Conservation (phyloP, 1,140 invertebrate species). For the Cydia splendana region DNA sequence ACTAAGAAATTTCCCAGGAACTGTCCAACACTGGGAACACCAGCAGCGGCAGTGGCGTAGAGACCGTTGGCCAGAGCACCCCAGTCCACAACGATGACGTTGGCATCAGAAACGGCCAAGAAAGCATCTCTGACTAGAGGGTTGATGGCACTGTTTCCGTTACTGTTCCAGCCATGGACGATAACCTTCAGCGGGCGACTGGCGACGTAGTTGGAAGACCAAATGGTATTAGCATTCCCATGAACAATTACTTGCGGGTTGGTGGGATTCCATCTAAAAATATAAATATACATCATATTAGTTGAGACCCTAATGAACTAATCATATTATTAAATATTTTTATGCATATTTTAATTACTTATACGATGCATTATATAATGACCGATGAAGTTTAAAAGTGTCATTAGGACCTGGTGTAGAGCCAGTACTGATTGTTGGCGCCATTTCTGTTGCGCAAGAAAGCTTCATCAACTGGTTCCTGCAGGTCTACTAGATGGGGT, state of each 20-base stretch:
- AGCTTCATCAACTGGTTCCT: conserved; percentile 47
- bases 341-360: not conserved
- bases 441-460: conserved; percentile 46
- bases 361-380: no score
- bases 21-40: conserved; percentile 72
- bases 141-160: conserved; percentile 48
- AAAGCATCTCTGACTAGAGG: conserved; percentile 22
- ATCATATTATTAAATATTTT: not conserved
- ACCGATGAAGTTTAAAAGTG: no score
- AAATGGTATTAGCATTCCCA: conserved; percentile 50
- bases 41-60: conserved; percentile 70
- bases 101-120: conserved; percentile 66
- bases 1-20: conserved; percentile 71
- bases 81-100: conserved; percentile 85
- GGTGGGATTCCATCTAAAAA: conserved; percentile 51
- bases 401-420: conserved; percentile 14
- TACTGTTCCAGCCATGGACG: conserved; percentile 61
- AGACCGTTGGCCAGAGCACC: conserved; percentile 77
- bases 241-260: conserved; percentile 49
- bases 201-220: conserved; percentile 49
- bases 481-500: conserved; percentile 55
- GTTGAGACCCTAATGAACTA: not conserved
- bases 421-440: conserved; percentile 46
- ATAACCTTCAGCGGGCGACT: conserved; percentile 49
- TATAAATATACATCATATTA: not conserved